These are phyloP conservation scores for Drosophila leonis DNA, from an alignment of 2,888 invertebrate species.

Conservation along the genomic window DNA sequence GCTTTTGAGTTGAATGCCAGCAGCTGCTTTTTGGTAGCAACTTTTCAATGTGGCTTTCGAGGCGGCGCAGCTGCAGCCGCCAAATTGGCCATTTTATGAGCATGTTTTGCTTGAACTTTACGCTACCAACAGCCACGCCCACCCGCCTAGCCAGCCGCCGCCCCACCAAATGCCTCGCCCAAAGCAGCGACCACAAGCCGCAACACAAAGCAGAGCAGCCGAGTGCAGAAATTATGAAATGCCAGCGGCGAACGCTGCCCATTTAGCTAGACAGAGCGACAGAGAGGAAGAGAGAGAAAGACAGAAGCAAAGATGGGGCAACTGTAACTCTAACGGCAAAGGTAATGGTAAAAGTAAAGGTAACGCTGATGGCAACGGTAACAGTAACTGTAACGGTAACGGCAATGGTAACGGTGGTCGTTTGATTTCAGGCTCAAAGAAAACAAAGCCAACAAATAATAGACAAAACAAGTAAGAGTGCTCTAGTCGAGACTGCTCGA, in stretches of 20 bases:
- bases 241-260: constrained; percentile 61
- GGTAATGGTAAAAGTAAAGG: constrained; percentile 27
- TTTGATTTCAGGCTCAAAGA: constrained; percentile 23
- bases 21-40: constrained; percentile 59
- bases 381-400: constrained; percentile 17
- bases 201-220: constrained; percentile 41
- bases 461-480: constrained; percentile 33
- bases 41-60: constrained; percentile 59
- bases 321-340: constrained; percentile 16
- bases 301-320: neutral
- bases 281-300: neutral
- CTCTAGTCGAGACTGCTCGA: too few species aligned
- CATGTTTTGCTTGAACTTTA: constrained; percentile 46
- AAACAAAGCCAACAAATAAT: constrained; percentile 8
- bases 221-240: constrained; percentile 69
- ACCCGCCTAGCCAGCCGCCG: neutral
- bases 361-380: constrained; percentile 12
- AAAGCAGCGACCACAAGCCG: constrained; percentile 34
- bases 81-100: constrained; percentile 73
- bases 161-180: neutral
- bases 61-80: constrained; percentile 61
- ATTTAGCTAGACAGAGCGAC: constrained; percentile 45
- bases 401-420: constrained; percentile 9
- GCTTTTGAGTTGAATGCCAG: constrained; percentile 40
- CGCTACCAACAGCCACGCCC: neutral